Conservation (phyloP, 1,140 invertebrate species). For the Cydia amplana region DNA sequence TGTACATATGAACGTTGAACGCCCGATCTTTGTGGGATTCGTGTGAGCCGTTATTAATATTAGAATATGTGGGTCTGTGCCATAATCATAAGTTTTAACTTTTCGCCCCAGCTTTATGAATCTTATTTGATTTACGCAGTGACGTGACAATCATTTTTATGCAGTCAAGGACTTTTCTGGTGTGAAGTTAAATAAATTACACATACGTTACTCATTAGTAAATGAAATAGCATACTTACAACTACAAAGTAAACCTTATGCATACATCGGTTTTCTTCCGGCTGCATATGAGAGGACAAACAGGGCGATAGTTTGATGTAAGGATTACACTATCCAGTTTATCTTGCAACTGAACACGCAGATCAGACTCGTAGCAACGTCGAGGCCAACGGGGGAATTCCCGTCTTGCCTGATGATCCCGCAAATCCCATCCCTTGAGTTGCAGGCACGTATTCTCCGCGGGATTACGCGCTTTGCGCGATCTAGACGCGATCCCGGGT, state of each 20-base stretch:
- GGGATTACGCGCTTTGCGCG: constrained; percentile 60
- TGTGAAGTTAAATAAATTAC: no score
- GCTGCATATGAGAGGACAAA: constrained; percentile 34
- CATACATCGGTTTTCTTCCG: constrained; percentile 32
- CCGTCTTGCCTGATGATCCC: constrained; percentile 63
- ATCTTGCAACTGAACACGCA: constrained; percentile 12
- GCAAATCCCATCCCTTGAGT: constrained; percentile 58
- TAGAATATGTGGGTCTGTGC: not conserved
- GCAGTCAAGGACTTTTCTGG: no score
- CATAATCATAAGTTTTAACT: not conserved
- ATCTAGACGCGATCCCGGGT: constrained; percentile 51
- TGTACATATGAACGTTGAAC: constrained; percentile 20
- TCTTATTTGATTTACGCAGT: no score
- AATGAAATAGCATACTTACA: not conserved
- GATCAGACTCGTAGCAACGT: constrained; percentile 6
- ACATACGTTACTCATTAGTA: no score
- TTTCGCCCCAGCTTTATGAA: not conserved
- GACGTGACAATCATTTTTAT: no score
- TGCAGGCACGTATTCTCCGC: constrained; percentile 59
- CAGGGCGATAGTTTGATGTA: constrained; percentile 34
- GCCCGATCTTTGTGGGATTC: constrained; percentile 40
- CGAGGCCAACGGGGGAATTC: constrained; percentile 52
- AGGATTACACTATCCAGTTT: constrained; percentile 33
- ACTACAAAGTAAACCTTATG: constrained; percentile 3
- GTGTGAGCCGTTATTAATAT: not conserved